Base-by-base conservation (phyloP, 2,113 vertebrate species). In the Benthochromis sp. region DNA sequence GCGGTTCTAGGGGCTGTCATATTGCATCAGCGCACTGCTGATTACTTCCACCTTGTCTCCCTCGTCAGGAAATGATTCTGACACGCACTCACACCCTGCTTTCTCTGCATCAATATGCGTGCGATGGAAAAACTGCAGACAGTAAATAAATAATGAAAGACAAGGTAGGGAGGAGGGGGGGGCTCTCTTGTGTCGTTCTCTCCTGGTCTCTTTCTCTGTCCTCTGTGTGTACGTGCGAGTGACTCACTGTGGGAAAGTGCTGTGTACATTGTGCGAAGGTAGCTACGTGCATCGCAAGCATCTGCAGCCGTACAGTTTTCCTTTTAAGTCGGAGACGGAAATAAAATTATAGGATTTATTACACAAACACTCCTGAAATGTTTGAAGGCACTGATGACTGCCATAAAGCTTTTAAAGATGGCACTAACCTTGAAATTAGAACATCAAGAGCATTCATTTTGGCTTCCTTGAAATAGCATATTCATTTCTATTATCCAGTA, bases 21-120 rank as follows among this genome's bases (percentile, higher is more conserved):
- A 95, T 94, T 95, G 95, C 95, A 96, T 96, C 96, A 97, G 96
- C 90, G 95, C 95, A 93, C 93, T 93, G 88, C 95, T 96, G 96
- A 96, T 97, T 96, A 96, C 96, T 96, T 96, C 96, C 95, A 96
- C 96, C 96, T 96, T 96, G 96, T 97, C 96, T 96, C 96, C 94
- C 95, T 96, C 95, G 94, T 96, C 96, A 96, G 95, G 95, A 96
- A 96, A 97, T 96, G 94, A 96, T 96, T 97, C 94, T 97, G 96
- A 96, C 96, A 93, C 94, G 89, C 91, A 95, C 96, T 95, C 95
- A 96, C 95, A 95, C 96, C 94, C 95, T 89, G 94, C 94, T 94
- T 94, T 95, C 94, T 93, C 94, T 82, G 93, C 96, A 96, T 96
- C 96, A 96, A 96, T 96, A 96, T 96, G 96, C 94, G 94, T 93